These are phyloP conservation scores for Anabas testudineus DNA, from an alignment of 2,797 vertebrate species.

Conservation along the genomic window DNA sequence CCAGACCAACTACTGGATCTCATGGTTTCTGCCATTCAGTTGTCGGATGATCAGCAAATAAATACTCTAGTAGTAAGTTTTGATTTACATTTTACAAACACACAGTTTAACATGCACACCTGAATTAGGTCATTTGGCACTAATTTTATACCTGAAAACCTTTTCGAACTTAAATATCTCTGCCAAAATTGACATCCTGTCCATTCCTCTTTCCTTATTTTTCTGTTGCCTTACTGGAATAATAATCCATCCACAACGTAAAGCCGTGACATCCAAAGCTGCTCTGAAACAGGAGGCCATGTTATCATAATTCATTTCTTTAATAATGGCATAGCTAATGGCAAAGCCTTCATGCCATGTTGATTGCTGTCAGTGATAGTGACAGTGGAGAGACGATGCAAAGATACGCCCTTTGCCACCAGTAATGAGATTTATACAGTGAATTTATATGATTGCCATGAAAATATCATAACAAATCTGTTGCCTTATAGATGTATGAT, in stretches of 20 bases:
- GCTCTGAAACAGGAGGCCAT: conserved; percentile 44
- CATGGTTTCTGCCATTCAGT: no score
- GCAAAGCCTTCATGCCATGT: conserved; percentile 64
- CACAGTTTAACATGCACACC: no score
- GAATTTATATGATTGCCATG: conserved; percentile 71
- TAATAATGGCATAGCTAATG: conserved; percentile 78
- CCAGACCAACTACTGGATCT: not conserved
- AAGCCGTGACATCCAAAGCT: conserved; percentile 31
- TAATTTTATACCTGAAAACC: not conserved
- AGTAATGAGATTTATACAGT: conserved; percentile 79
- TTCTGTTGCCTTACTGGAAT: conserved; percentile 18
- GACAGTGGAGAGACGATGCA: conserved; percentile 51
- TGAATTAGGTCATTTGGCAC: not conserved
- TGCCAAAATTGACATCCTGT: conserved; percentile 9
- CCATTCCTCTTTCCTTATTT: conserved; percentile 1
- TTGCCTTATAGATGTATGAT: conserved; percentile 69
- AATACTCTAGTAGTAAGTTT: no score
- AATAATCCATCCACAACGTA: conserved; percentile 31
- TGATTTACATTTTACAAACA: not conserved
- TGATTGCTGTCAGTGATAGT: conserved; percentile 75
- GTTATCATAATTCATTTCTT: conserved; percentile 72
- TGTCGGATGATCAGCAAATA: not conserved
- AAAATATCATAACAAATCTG: conserved; percentile 80
- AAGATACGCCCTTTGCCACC: conserved; percentile 68
- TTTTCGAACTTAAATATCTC: not conserved